Base-by-base conservation (phyloP, 2,113 vertebrate species). In the Micronycteris hirsuta region DNA sequence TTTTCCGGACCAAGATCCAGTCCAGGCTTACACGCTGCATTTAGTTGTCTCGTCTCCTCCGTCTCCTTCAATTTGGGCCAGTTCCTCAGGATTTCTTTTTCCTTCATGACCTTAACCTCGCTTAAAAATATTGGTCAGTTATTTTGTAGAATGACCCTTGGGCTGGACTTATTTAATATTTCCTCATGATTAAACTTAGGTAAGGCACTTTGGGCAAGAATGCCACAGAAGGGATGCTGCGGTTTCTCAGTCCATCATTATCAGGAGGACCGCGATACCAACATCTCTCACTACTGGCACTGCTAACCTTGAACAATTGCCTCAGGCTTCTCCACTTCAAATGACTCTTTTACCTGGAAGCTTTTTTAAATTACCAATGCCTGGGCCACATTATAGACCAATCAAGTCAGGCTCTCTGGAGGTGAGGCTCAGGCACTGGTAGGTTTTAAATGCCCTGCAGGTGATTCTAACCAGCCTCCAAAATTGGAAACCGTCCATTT, bases 111-210 rank as follows among this genome's bases (percentile, higher is more conserved):
- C 49, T 85, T 56, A 47, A 83, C 15, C 58, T 49, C 56, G 89
- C 67, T 89, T 10, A 52, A 97, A 36, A 43, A 28, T 61, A 81
- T 13, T 41, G 22, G 36, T 16, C 63, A 89, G 43, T 47, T 83
- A 47, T 70, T 95, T 78, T 89, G 56, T 67, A 82, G 43, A 70
- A 73, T 90, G 68, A 36, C 49, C 76, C 38, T 93, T 24, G 41
- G 68, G 49, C 28, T 91, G 49, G 22, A n/a, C 19, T 97, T 28
- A 41, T 20, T 20, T 88, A 65, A 26, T 43, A 58, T 61, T 76
- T 81, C n/a, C 49, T 94, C n/a, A 28, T 12, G 14, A 41, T 89
- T 52, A 85, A 83, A 74, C 7, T 82, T 61, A 38, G 33, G 47
- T 22, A 47, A 28, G 9, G 16, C 4, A 12, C 12, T 36, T 61